Conservation (phyloP, 2,113 vertebrate species). For the Alaudala cheleensis region DNA sequence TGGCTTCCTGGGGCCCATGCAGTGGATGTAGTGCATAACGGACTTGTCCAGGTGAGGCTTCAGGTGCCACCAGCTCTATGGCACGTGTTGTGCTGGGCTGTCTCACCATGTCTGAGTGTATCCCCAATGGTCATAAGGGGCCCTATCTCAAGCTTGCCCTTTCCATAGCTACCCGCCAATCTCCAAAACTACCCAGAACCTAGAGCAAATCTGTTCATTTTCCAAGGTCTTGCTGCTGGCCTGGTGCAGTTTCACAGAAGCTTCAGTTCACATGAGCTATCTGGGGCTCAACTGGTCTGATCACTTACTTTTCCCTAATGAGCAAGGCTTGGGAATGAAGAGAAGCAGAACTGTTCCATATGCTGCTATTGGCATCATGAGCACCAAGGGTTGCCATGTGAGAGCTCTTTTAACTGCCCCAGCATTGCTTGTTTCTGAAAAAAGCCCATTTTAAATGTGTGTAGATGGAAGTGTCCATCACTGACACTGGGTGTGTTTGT, state of each 20-base stretch:
- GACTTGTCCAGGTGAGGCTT: background rate
- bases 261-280: background rate
- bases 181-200: background rate
- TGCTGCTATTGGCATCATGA: rapidly evolving
- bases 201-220: background rate
- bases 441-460: background rate
- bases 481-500: background rate
- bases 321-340: background rate
- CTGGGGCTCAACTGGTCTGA: background rate
- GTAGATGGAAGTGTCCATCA: rapidly evolving
- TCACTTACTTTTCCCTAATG: background rate
- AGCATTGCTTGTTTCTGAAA: background rate
- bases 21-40: background rate
- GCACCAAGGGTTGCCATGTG: rapidly evolving
- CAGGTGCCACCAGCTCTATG: too few relatives aligned
- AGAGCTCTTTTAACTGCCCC: background rate
- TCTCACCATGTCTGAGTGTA: rapidly evolving
- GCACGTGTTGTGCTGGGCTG: rapidly evolving
- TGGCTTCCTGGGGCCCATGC: rapidly evolving
- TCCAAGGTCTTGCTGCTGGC: background rate
- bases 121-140: rapidly evolving
- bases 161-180: rapidly evolving
- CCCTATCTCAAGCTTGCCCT: background rate
- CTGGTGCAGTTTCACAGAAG: background rate
- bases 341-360: rapidly evolving